Evolutionary conservation across 1,140 invertebrate species (phyloP), one percentile per base, ranked within the genome.

Genomic region (Hylaeus volcanicus): DNA sequence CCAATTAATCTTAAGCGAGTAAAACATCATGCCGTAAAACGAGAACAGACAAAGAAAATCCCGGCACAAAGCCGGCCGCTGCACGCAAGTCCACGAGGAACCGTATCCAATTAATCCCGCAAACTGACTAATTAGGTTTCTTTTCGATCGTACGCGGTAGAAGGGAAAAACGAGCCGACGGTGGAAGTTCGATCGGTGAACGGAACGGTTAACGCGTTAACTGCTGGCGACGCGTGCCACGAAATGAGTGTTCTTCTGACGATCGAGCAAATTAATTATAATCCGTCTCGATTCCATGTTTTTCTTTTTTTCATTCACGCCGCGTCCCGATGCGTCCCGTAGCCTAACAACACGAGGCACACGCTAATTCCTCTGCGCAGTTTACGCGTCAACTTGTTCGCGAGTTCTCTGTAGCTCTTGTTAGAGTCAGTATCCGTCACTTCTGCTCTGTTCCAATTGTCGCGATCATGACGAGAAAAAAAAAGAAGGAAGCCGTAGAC

Each of bases 1-100:
- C 69, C 76, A 53, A 55, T 60, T 73, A 79, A 73, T 26, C 45
- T 78, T 55, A 61, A 78, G 60, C 69, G 60, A 64, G 60, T 69
- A 64, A 64, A 9, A 45, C 6, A 51, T 9, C 9, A 11, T 8
- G 6, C 51, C 45, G 15, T 4, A 37, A 48, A 51, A 14, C 51
- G 12, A 66, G n/a, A 15, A 26, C 3, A 41, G 83, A 61, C 9
- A 70, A 71, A 61, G 41, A 39, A 51, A 48, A 43, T 9, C 26
- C 3, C 9, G 14, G 61, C 5, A 15, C 41, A 72, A 6, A 48
- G 48, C 14, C 9, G 39, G 15, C 9, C n/a, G 37, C 8, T 55
- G 45, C 1, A 51, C 39, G 41, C 41, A 26, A 15, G 55, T 51
- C 53, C 73, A 71, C 53, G 69, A 58, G 48, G 15, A 48, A 26